Evolutionary conservation across 2,113 vertebrate genomes (phyloP), one percentile per base, ranked within the genome.

Genomic region (Cebidichthys violaceus): DNA sequence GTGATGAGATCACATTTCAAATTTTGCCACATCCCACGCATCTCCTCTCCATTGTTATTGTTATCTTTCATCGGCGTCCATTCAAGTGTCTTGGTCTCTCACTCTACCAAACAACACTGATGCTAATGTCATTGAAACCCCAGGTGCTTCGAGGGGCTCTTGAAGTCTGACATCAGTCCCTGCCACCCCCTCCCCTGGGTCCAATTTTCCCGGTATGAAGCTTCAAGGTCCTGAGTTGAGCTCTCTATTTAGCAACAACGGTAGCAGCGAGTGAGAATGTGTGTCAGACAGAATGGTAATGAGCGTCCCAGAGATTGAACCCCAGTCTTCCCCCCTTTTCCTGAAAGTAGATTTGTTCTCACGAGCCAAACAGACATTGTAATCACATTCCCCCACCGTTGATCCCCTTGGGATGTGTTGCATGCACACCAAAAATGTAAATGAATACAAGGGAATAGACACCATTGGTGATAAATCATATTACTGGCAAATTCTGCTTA

Each of bases 101-200:
- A n/a, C 24, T 67, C 67, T 47, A 69, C 74, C 59, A 81, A 83
- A 79, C 86, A 81, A 81, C 68, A 65, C 52, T 52, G 70, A 73
- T 88, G 85, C 83, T 92, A 85, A 90, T 88, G 85, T 86, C 76
- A 82, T 47, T 64, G 79, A 89, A 91, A 91, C 79, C 90, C 84
- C 91, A 93, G 90, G 88, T 92, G 85, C 69, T 89, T 90, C 77
- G 72, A 17, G 66, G 64, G 24, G 62, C 86, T 81, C 81, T 90
- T 90, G 82, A 93, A 92, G 90, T 90, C 77, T 82, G 83, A 92
- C 90, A 92, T 90, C 90, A 93, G 90, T 92, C 88, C 88, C 84
- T 52, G 35, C 86, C 45, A 70, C 54, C 62, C 70, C 61, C 66
- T 88, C 91, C 91, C 92, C 52, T 65, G 90, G 84, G 93, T 80